Evolutionary conservation across 2,113 vertebrate genomes (phyloP).

Genomic region (Pogona vitticeps): DNA sequence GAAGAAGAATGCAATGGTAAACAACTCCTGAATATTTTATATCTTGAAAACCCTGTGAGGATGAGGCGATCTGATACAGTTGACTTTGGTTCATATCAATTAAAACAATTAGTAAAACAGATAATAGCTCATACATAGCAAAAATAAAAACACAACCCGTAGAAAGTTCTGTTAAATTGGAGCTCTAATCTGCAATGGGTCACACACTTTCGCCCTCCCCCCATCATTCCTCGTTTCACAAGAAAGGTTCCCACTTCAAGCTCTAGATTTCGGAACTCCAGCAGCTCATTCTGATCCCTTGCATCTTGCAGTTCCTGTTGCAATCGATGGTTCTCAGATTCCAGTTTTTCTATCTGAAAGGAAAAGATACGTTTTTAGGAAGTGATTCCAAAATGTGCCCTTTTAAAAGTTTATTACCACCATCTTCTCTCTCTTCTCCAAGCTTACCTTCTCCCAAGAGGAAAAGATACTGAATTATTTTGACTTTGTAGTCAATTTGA

Average conservation of each 20-base stretch:
- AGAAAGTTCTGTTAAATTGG: neutral
- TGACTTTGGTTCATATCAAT: no score
- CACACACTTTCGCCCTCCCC: neutral
- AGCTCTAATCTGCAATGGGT: neutral
- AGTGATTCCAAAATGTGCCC: neutral
- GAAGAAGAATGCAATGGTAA: no score
- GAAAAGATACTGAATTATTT: neutral
- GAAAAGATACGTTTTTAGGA: slow-evolving; percentile 56
- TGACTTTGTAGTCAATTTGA: neutral
- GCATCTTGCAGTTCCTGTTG: slow-evolving; percentile 97
- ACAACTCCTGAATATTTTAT: no score
- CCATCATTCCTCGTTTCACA: neutral
- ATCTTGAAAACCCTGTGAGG: no score
- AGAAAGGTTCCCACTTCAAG: slow-evolving; percentile 84
- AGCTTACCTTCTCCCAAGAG: neutral
- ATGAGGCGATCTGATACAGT: no score
- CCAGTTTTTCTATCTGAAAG: slow-evolving; percentile 91
- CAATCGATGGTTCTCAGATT: slow-evolving; percentile 83
- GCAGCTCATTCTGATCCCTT: slow-evolving; percentile 94
- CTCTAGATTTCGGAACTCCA: slow-evolving; percentile 97
- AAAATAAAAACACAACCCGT: neutral
- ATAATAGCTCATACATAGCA: no score
- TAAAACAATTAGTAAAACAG: no score
- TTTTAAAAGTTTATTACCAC: neutral
- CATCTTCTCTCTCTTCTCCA: slow-evolving; percentile 14